Base-by-base conservation (phyloP, 2,888 invertebrate species). In the Drosophila koepferae region DNA sequence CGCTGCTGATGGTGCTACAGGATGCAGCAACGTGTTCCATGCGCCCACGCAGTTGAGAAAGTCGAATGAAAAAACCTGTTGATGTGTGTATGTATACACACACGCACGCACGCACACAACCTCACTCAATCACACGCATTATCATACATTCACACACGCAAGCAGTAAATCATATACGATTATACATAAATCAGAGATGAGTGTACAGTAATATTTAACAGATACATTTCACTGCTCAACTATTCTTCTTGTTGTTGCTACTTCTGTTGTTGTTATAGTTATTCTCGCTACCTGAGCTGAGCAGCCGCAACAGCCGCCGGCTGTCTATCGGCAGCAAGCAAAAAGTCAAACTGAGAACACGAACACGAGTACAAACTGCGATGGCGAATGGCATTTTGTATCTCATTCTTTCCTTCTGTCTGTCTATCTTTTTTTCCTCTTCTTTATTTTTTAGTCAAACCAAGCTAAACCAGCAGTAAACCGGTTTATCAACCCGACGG, bases 401-500 rank as follows among this genome's bases (percentile, higher is more conserved):
- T 79, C 63, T 71, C 41, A 70, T 54, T 76, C 43, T 31, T 41
- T 71, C 18, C 48, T 43, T 7, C 58, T 31, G n/a, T 34, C 31
- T 0, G n/a, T 49, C 49, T 49, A 16, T 49, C 10, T 49, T n/a
- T 23, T 8, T 46, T 31, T 20, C 12, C 46, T 41, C 10, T 34
- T 63, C 28, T 23, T 20, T 46, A 28, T 44, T 38, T 31, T 38
- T 38, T 55, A 56, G 49, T 41, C 67, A 73, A 59, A 46, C 55
- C 64, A 63, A 66, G 60, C 63, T 72, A 76, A 46, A 23, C 44
- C 44, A 44, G 62, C 58, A 51, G 54, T 8, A 86, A 86, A 87
- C 86, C 90, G 86, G 86, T 87, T 87, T 89, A 87, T 88, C 86
- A 85, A 82, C 76, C 84, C 74, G 81, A 72, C 77, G 67, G 70